These are phyloP conservation scores for Carollia perspicillata DNA, from an alignment of 2,113 vertebrate species.

Conservation along the genomic window DNA sequence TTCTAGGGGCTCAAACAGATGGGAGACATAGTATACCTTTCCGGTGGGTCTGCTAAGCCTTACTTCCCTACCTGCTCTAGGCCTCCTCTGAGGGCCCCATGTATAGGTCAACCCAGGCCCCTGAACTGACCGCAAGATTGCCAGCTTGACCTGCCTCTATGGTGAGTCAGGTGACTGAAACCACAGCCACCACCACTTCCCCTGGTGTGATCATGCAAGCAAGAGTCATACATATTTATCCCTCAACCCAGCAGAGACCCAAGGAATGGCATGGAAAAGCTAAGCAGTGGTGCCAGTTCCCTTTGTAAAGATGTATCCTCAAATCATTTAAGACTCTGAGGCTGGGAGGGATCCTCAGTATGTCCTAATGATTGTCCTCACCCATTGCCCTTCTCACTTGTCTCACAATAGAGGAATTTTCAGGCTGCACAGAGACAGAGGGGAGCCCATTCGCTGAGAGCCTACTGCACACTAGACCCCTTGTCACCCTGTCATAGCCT, in stretches of 20 bases:
- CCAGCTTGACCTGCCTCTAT: too few species aligned
- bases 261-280: background rate
- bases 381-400: background rate
- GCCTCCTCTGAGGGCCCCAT: background rate
- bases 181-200: background rate
- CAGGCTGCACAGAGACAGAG: background rate
- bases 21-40: rapidly evolving
- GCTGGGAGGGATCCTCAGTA: background rate
- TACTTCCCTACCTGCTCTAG: background rate
- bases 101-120: background rate
- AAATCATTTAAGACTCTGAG: background rate
- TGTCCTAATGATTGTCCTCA: background rate
- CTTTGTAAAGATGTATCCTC: background rate
- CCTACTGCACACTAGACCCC: background rate
- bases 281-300: background rate
- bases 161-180: background rate
- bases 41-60: background rate
- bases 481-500: background rate
- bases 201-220: background rate
- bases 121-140: background rate
- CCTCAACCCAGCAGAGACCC: background rate
- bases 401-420: background rate
- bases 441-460: background rate
- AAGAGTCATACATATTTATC: background rate
- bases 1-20: background rate